phyloP scores from a whole-genome alignment of 2,113 vertebrate species.

The Prunella himalayana region DNA sequence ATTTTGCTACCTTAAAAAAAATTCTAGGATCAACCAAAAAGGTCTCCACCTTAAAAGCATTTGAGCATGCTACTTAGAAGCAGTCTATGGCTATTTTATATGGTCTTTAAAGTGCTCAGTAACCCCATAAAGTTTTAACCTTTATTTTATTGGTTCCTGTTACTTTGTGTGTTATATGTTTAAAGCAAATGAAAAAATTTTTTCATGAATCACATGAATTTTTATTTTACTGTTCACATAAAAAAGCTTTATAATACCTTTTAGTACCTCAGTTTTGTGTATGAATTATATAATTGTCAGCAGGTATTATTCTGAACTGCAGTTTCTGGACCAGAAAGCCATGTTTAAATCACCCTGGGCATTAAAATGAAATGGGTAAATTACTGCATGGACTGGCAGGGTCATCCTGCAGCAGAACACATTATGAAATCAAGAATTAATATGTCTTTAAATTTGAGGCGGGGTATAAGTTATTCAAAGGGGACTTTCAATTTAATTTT shows the following conservation, averaged over 20 bases:
- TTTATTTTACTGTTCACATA: slow-evolving; percentile 25
- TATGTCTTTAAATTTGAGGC: background rate
- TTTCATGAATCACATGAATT: background rate
- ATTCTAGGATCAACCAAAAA: background rate
- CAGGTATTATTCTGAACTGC: background rate
- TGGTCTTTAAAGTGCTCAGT: background rate
- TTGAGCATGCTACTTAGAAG: background rate
- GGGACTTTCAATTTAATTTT: background rate
- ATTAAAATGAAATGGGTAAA: background rate
- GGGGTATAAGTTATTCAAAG: background rate
- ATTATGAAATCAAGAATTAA: background rate
- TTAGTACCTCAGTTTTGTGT: background rate
- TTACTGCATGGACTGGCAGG: background rate
- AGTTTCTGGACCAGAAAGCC: background rate
- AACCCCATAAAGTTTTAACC: slow-evolving; percentile 19
- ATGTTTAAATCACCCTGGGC: background rate
- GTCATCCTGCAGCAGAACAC: background rate
- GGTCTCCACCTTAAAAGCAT: background rate
- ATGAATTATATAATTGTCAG: background rate
- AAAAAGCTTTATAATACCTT: slow-evolving; percentile 3
- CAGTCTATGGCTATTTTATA: background rate
- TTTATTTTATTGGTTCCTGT: background rate
- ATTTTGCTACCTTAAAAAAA: background rate
- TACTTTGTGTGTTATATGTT: background rate
- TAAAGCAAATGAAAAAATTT: background rate